Conservation (phyloP, 2,888 invertebrate genomes). For the Lasioglossum morio region DNA sequence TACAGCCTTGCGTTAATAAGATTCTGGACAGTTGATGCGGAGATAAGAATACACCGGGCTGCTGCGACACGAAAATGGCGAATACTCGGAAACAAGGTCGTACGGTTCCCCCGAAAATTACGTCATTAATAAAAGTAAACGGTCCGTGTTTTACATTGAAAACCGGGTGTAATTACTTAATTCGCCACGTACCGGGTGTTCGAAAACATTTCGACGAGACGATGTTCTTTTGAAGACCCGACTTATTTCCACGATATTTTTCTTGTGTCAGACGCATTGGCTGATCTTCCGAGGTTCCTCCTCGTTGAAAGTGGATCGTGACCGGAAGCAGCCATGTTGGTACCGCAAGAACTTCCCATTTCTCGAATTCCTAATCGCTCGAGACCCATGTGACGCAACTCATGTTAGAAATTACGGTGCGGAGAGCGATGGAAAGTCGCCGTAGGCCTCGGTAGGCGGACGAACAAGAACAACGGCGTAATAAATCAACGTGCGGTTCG, state of each 20-base stretch:
- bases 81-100: slow-evolving; percentile 1
- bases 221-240: neutral
- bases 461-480: slow-evolving; percentile 30
- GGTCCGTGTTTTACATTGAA: neutral
- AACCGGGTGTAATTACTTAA: neutral
- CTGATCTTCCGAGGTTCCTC: neutral
- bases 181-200: neutral
- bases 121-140: slow-evolving; percentile 13
- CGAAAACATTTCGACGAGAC: neutral
- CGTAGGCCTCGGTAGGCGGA: neutral
- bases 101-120: neutral
- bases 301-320: neutral
- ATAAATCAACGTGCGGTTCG: slow-evolving; percentile 49
- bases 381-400: slow-evolving; percentile 12
- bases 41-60: neutral
- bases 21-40: slow-evolving; percentile 1
- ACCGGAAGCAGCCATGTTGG: neutral
- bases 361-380: neutral
- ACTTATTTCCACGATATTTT: neutral
- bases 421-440: neutral
- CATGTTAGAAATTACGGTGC: neutral
- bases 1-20: slow-evolving; percentile 22
- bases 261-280: neutral
- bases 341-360: neutral
- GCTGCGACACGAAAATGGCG: slow-evolving; percentile 4